Conservation (phyloP, 2,113 vertebrate genomes). For the Podilymbus podiceps region DNA sequence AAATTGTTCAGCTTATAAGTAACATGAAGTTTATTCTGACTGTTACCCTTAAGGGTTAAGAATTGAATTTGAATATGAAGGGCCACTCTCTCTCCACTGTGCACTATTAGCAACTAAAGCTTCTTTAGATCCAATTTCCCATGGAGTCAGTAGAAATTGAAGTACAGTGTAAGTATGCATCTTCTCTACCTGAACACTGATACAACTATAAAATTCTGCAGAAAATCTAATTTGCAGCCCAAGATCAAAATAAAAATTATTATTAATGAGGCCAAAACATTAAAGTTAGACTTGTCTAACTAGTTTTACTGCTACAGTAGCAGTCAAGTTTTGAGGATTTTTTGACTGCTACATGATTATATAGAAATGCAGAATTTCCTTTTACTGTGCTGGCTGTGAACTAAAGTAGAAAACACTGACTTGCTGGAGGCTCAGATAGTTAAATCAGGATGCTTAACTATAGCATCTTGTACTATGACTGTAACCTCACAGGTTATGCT, state of each 20-base stretch:
- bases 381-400: too few species aligned
- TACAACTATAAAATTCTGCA: not conserved
- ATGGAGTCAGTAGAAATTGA: not conserved
- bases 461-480: not conserved
- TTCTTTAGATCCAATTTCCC: not conserved
- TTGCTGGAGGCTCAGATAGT: not conserved
- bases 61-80: not conserved
- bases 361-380: not conserved
- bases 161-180: not conserved
- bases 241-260: not conserved
- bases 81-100: fast-evolving
- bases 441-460: not conserved
- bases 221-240: not conserved
- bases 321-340: not conserved
- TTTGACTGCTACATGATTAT: not conserved
- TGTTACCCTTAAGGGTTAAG: not conserved
- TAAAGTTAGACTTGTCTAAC: not conserved
- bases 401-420: not conserved
- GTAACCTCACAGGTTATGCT: not conserved
- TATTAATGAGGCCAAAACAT: not conserved
- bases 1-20: not conserved
- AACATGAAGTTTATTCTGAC: not conserved
- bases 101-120: not conserved
- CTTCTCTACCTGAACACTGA: not conserved
- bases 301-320: not conserved